These are phyloP conservation scores for Sparidentex hasta DNA, from an alignment of 2,797 vertebrate genomes.

Conservation along the genomic window DNA sequence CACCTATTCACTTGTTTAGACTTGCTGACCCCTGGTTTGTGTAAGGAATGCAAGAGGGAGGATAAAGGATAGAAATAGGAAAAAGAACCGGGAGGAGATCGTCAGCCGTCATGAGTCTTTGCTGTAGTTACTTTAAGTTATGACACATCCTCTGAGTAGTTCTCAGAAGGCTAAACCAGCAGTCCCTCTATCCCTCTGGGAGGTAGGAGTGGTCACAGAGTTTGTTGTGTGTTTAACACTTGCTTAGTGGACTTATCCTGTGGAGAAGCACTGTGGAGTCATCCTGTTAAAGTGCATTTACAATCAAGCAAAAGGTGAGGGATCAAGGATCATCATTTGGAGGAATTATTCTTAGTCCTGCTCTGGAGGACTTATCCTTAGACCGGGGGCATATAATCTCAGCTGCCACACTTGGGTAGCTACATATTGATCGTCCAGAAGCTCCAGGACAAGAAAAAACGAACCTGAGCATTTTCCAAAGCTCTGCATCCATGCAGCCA, in stretches of 20 bases:
- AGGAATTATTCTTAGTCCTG: conserved; percentile 75
- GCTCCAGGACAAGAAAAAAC: conserved; percentile 27
- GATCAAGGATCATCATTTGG: conserved; percentile 75
- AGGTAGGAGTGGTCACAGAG: background rate
- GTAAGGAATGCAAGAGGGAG: background rate
- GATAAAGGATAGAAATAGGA: background rate
- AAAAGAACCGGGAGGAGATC: background rate
- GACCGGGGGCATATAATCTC: conserved; percentile 68
- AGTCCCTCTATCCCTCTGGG: background rate
- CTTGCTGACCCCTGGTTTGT: conserved; percentile 13
- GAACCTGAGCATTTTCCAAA: background rate
- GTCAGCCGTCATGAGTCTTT: background rate
- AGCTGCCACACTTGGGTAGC: conserved; percentile 28
- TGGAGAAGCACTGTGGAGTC: conserved; percentile 6
- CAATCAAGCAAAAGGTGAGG: conserved; percentile 73
- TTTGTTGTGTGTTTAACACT: conserved; percentile 10
- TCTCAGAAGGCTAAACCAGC: background rate
- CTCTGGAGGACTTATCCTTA: conserved; percentile 79
- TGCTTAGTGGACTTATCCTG: conserved; percentile 23
- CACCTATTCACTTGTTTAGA: conserved; percentile 3
- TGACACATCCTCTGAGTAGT: conserved; percentile 5
- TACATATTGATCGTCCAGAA: conserved; percentile 36
- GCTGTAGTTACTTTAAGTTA: conserved; percentile 1
- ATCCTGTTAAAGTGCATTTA: conserved; percentile 37
- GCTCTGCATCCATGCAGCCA: conserved; percentile 51